These are phyloP conservation scores for Polypterus senegalus DNA, from an alignment of 2,113 vertebrate species.

Conservation along the genomic window DNA sequence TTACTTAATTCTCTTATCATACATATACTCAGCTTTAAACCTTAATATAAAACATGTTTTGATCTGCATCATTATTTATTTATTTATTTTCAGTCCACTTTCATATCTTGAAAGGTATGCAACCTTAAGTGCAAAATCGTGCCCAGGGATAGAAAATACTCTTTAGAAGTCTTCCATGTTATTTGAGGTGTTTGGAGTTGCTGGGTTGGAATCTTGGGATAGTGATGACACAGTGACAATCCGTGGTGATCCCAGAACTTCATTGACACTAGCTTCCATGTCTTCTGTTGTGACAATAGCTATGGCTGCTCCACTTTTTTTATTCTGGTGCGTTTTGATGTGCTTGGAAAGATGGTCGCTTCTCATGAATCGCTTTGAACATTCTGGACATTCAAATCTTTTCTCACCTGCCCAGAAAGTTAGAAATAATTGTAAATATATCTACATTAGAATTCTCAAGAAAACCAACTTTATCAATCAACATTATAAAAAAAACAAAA, in stretches of 20 bases:
- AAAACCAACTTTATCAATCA: no score
- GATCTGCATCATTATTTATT: constrained; percentile 20
- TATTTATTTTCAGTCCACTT: constrained; percentile 47
- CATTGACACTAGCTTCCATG: constrained; percentile 81
- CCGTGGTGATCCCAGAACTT: constrained; percentile 79
- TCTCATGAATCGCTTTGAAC: constrained; percentile 96
- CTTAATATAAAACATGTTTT: constrained; percentile 26
- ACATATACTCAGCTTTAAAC: constrained; percentile 15
- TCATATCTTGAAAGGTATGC: constrained; percentile 54
- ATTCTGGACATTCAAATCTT: constrained; percentile 93
- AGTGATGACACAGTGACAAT: constrained; percentile 89
- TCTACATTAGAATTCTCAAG: no score
- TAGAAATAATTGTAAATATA: no score
- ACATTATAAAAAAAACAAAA: constrained; percentile 15
- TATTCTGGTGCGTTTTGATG: constrained; percentile 98
- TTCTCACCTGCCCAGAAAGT: constrained; percentile 74
- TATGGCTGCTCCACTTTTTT: constrained; percentile 84
- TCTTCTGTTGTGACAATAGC: constrained; percentile 93
- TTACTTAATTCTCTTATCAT: constrained; percentile 19
- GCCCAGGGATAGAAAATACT: constrained; percentile 52
- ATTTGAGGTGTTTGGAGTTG: constrained; percentile 84
- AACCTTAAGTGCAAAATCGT: constrained; percentile 54
- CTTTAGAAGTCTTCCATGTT: constrained; percentile 81
- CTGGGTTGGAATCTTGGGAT: constrained; percentile 90
- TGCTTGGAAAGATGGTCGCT: constrained; percentile 98